These are phyloP conservation scores for Phalacrocorax carbo DNA, from an alignment of 2,113 vertebrate species.

Conservation along the genomic window DNA sequence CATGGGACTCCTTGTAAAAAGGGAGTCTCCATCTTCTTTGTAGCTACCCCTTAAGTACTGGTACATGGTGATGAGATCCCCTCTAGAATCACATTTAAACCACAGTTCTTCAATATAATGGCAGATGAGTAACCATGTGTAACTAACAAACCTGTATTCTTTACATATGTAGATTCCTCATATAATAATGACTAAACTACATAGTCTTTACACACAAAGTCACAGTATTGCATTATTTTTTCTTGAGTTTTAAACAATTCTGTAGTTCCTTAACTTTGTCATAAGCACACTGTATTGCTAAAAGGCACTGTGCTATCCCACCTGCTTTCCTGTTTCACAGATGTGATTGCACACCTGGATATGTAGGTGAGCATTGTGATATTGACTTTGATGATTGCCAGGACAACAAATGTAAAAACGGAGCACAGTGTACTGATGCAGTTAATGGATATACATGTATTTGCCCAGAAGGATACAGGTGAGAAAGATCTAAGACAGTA, in stretches of 20 bases:
- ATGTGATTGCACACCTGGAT: slow-evolving; percentile 96
- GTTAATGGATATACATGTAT: slow-evolving; percentile 93
- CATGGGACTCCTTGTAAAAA: no score
- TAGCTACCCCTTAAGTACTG: no score
- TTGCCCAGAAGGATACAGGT: slow-evolving; percentile 96
- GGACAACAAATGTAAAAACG: slow-evolving; percentile 94
- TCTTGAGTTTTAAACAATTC: not conserved
- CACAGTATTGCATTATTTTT: not conserved
- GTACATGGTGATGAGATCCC: no score
- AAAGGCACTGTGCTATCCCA: not conserved
- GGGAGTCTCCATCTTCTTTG: no score
- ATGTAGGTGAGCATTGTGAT: slow-evolving; percentile 91
- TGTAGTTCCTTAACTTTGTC: not conserved
- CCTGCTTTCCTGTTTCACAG: slow-evolving; percentile 66
- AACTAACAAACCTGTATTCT: not conserved
- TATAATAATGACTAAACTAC: not conserved
- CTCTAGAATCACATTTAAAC: not conserved
- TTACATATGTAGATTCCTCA: not conserved
- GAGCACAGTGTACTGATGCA: slow-evolving; percentile 91
- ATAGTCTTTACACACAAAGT: not conserved
- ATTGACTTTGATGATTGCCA: slow-evolving; percentile 91
- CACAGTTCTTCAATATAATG: not conserved
- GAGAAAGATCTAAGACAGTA: not conserved
- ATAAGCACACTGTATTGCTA: not conserved
- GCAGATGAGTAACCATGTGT: not conserved